These are phyloP conservation scores for Otis tarda DNA, from an alignment of 2,113 vertebrate genomes.

Conservation along the genomic window DNA sequence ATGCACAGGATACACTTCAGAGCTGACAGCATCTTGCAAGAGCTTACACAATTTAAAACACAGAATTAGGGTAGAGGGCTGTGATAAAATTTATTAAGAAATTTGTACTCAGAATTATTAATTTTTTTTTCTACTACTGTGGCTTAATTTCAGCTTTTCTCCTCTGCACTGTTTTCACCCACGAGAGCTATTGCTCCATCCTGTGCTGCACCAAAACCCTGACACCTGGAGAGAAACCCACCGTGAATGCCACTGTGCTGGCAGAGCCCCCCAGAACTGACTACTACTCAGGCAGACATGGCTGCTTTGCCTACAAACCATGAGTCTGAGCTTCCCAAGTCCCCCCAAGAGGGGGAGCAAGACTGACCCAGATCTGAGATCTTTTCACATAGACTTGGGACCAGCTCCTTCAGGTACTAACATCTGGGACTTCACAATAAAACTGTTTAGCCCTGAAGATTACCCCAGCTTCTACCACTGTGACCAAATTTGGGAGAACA, in stretches of 20 bases:
- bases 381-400: not conserved
- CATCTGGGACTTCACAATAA: not conserved
- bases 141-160: not conserved
- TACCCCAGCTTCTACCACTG: not conserved
- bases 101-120: not conserved
- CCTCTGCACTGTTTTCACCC: not conserved
- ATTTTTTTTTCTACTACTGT: not conserved
- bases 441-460: not conserved
- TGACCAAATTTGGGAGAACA: not conserved
- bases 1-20: not conserved
- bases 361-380: not conserved
- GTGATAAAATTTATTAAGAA: not conserved
- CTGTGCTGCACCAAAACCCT: not conserved
- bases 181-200: not conserved
- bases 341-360: not conserved
- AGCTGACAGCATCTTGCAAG: not conserved
- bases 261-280: not conserved
- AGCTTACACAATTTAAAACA: not conserved
- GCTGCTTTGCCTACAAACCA: not conserved
- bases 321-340: not conserved
- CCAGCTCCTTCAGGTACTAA: not conserved
- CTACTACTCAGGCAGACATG: not conserved
- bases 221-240: not conserved
- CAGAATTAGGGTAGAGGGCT: not conserved
- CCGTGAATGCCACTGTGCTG: not conserved